phyloP scores from a whole-genome alignment of 2,888 invertebrate genomes.

The Colostygia pectinataria region DNA sequence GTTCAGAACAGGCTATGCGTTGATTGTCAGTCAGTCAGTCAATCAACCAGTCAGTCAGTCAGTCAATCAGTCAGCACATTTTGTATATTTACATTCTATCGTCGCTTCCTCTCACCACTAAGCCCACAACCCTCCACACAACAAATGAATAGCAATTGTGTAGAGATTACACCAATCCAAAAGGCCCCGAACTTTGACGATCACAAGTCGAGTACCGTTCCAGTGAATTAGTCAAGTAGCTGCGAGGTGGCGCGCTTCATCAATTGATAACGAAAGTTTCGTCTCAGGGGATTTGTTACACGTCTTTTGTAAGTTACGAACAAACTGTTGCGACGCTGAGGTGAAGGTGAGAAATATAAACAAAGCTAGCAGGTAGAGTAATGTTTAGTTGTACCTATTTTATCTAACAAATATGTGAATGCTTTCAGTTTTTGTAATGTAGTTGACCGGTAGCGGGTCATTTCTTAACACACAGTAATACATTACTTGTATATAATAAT shows the following conservation, averaged over 20 bases:
- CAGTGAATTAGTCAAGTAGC: conserved; percentile 31
- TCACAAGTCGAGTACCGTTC: conserved; percentile 35
- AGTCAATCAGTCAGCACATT: not conserved
- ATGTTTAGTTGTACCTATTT: too few species aligned
- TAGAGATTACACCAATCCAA: conserved; percentile 71
- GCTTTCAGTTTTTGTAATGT: not conserved
- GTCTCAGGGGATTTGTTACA: conserved; percentile 1
- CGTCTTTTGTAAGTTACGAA: not conserved
- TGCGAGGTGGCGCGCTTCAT: conserved; percentile 17
- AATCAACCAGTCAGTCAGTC: too few species aligned
- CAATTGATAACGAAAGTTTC: conserved; percentile 17
- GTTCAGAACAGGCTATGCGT: too few species aligned
- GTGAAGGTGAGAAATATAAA: not conserved
- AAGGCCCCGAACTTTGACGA: conserved; percentile 56
- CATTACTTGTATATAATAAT: too few species aligned
- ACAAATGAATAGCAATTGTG: conserved; percentile 76
- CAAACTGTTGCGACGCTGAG: not conserved
- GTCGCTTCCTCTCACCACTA: conserved; percentile 12
- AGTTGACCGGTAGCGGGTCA: too few species aligned
- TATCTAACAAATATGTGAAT: too few species aligned
- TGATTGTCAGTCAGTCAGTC: too few species aligned
- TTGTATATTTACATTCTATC: not conserved
- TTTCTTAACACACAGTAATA: too few species aligned
- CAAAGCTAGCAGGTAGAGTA: too few species aligned
- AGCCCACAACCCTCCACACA: conserved; percentile 38